phyloP scores from a whole-genome alignment of 2,888 invertebrate species.

The Pyrrhia umbra region DNA sequence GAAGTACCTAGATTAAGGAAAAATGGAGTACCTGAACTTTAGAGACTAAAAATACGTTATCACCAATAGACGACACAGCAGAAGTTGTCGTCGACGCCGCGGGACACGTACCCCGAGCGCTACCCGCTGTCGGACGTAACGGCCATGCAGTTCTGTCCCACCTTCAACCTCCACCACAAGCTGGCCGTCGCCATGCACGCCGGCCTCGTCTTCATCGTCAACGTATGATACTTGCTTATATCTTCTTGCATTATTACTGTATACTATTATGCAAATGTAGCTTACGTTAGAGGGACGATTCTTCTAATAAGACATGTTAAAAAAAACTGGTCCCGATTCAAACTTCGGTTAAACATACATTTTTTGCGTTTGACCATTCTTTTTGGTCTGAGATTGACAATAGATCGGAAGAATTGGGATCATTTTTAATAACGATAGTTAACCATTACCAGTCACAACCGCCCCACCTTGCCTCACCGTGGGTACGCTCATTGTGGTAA shows the following conservation, averaged over 20 bases:
- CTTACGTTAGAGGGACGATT: too few species aligned
- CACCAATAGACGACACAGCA: conserved; percentile 57
- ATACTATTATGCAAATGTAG: conserved; percentile 14
- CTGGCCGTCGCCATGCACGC: conserved; percentile 79
- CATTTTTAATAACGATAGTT: neutral
- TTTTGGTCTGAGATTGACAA: neutral
- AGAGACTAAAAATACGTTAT: conserved; percentile 13
- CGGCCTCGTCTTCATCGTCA: conserved; percentile 79
- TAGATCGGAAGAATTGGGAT: neutral
- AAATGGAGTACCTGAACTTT: too few species aligned
- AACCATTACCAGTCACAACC: too few species aligned
- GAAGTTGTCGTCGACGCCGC: conserved; percentile 54
- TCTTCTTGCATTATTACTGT: neutral
- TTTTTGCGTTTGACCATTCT: neutral
- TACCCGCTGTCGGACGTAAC: conserved; percentile 81
- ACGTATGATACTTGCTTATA: conserved; percentile 58
- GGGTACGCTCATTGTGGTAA: neutral
- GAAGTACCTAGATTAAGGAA: too few species aligned
- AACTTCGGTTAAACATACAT: neutral
- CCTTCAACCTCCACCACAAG: conserved; percentile 69
- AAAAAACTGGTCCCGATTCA: too few species aligned
- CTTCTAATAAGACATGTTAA: too few species aligned
- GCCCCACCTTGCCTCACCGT: too few species aligned
- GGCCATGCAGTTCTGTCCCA: conserved; percentile 77
- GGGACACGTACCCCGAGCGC: conserved; percentile 73